phyloP scores from a whole-genome alignment of 2,113 vertebrate genomes.

The Dipodomys stephensi region DNA sequence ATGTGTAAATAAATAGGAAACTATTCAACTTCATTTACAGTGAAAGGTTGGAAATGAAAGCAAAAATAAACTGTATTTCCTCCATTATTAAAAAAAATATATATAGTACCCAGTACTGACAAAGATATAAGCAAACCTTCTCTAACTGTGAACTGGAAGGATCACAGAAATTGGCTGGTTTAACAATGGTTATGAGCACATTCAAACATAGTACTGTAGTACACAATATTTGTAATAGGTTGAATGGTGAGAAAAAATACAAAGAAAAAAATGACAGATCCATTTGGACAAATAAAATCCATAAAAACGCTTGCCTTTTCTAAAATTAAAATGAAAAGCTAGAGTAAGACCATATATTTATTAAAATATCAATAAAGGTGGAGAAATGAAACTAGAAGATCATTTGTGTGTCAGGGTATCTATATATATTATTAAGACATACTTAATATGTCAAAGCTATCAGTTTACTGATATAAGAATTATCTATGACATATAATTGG shows the following conservation, averaged over 20 bases:
- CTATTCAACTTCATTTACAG: neutral
- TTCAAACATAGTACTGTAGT: neutral
- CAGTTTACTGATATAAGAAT: neutral
- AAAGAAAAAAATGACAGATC: neutral
- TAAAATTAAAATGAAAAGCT: slow-evolving; percentile 36
- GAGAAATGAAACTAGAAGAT: no score
- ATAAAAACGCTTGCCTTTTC: neutral
- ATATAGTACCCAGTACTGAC: neutral
- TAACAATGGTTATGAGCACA: neutral
- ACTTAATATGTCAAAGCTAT: neutral
- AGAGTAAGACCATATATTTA: neutral
- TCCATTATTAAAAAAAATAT: neutral
- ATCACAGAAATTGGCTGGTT: neutral
- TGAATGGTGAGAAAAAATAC: neutral
- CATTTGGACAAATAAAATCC: neutral
- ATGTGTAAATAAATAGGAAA: neutral
- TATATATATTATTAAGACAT: neutral
- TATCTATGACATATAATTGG: neutral
- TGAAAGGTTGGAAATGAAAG: neutral
- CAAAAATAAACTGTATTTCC: neutral
- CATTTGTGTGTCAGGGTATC: neutral
- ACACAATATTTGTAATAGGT: neutral
- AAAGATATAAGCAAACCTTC: neutral
- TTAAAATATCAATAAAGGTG: neutral
- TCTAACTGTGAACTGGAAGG: neutral